Percentiles rank a stretch among this genome's conserved stretches.
Evolutionary conservation across 2,113 vertebrate genomes (phyloP).

Genomic region (Sylvietta virens): DNA sequence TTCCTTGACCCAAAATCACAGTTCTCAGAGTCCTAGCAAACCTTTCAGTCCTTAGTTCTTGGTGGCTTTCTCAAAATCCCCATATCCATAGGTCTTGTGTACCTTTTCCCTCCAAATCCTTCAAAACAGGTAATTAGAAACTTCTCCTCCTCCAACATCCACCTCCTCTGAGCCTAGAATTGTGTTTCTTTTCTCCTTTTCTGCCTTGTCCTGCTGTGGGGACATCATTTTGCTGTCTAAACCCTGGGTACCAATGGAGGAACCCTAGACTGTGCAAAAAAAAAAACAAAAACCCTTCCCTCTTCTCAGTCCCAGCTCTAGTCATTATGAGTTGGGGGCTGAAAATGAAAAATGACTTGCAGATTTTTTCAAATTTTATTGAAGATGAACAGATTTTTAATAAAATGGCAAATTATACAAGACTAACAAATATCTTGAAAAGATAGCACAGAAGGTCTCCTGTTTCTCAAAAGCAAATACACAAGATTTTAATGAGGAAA

Average conservation of each 20-base stretch:
- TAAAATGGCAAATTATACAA: background rate
- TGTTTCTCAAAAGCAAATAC: background rate
- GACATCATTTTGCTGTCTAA: background rate
- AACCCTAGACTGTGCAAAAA: background rate
- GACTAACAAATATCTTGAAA: background rate
- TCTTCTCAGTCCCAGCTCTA: background rate
- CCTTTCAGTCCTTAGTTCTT: background rate
- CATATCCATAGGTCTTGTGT: accelerated
- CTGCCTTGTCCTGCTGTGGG: background rate
- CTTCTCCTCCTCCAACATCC: background rate
- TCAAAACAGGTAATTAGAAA: background rate
- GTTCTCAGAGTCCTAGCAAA: background rate
- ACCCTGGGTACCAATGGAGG: background rate
- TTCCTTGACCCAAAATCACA: background rate
- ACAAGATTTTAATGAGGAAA: conserved; percentile 9
- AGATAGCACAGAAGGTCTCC: background rate
- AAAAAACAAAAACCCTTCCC: background rate
- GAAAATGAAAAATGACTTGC: background rate
- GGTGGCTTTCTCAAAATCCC: background rate
- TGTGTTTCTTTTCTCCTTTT: background rate
- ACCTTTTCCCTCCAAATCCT: background rate
- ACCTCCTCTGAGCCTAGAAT: accelerated
- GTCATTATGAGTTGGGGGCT: background rate
- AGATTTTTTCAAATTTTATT: background rate
- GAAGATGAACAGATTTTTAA: background rate